A percentile compares a stretch with the other conserved stretches of the same genome.
phyloP scores from a whole-genome alignment of 2,888 invertebrate genomes.

The Boloria selene region DNA sequence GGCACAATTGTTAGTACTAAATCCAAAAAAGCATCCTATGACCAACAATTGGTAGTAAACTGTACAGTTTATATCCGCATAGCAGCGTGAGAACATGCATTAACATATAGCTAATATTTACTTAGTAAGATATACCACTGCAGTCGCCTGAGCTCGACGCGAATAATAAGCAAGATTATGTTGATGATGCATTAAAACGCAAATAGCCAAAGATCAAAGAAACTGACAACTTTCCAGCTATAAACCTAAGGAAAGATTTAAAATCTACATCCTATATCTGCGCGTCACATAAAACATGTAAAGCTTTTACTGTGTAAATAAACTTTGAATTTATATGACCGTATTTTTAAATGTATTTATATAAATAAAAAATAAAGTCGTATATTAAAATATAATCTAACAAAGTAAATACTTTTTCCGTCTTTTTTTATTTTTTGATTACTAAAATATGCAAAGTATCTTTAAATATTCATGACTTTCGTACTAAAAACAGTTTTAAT shows the following conservation, averaged over 20 bases:
- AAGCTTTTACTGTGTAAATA: too few species aligned
- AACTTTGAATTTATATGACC: too few species aligned
- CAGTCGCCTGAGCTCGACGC: constrained; percentile 5
- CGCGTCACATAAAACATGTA: too few species aligned
- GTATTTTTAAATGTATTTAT: too few species aligned
- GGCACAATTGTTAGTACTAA: too few species aligned
- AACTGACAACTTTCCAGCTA: constrained; percentile 11
- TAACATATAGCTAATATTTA: constrained; percentile 11
- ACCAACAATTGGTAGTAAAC: not conserved
- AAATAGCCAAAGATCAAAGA: constrained; percentile 19
- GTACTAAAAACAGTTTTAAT: too few species aligned
- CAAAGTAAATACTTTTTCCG: too few species aligned
- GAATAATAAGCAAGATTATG: constrained; percentile 8
- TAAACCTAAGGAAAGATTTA: constrained; percentile 12
- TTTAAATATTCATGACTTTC: too few species aligned
- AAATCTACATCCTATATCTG: not conserved
- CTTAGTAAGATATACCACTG: constrained; percentile 8
- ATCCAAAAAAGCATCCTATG: not conserved
- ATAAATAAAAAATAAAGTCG: too few species aligned
- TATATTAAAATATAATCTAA: too few species aligned
- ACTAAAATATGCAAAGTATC: too few species aligned
- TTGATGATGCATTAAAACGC: constrained; percentile 16
- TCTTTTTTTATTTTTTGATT: too few species aligned
- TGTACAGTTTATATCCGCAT: not conserved
- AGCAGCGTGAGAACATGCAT: constrained; percentile 4